Conservation (phyloP, 2,888 invertebrate genomes). For the Phania funesta region DNA sequence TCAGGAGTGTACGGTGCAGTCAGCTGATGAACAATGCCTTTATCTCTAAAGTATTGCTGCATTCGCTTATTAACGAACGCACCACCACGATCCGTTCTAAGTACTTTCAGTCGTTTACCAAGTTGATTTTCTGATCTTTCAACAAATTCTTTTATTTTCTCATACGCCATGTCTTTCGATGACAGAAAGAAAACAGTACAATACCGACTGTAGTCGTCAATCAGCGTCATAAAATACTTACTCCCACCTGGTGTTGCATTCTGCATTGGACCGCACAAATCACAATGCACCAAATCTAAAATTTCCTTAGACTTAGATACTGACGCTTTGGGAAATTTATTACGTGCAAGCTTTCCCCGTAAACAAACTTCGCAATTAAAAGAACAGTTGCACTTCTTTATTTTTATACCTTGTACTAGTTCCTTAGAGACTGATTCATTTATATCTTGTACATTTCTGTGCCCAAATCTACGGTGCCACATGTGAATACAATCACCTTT, state of each 20-base stretch:
- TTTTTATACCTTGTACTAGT: background rate
- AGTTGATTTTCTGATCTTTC: background rate
- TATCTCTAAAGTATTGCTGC: background rate
- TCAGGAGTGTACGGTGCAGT: conserved; percentile 25
- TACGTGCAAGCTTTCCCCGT: conserved; percentile 26
- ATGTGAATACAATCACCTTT: background rate
- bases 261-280: conserved; percentile 45
- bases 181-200: conserved; percentile 38
- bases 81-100: conserved; percentile 10
- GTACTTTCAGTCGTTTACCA: background rate
- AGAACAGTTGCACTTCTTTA: conserved; percentile 1
- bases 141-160: conserved; percentile 41
- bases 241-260: conserved; percentile 25
- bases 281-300: conserved; percentile 31
- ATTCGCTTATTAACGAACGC: background rate
- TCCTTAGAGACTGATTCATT: conserved; percentile 7
- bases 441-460: background rate
- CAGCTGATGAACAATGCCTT: conserved; percentile 8
- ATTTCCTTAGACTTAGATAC: conserved; percentile 14
- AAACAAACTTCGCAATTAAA: conserved; percentile 23
- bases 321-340: conserved; percentile 40
- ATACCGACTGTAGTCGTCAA: conserved; percentile 52
- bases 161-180: conserved; percentile 29
- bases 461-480: conserved; percentile 44
- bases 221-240: too few relatives aligned